phyloP scores from a whole-genome alignment of 2,113 vertebrate genomes.

The Sus scrofa region DNA sequence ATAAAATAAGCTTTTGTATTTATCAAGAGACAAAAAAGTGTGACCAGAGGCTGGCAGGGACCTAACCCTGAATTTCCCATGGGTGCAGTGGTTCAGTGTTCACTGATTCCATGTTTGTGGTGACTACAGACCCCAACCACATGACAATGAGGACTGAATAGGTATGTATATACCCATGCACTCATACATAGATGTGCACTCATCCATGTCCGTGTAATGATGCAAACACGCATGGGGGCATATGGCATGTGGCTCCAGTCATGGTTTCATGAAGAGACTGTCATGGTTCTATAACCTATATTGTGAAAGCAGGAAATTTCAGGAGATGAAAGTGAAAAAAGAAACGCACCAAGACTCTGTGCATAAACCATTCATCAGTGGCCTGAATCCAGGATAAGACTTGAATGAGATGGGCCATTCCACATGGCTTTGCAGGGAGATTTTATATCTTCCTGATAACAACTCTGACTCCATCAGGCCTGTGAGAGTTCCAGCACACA shows the following conservation, averaged over 20 bases:
- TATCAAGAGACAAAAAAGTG: background rate
- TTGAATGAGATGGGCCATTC: fast-evolving
- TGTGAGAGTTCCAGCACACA: slow-evolving; percentile 43
- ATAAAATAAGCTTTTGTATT: fast-evolving
- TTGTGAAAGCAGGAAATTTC: background rate
- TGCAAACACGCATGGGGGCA: background rate
- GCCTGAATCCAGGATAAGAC: fast-evolving
- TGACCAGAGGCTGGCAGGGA: background rate
- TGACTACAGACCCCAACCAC: too few species aligned
- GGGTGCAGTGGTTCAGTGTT: fast-evolving
- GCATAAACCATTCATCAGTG: too few species aligned
- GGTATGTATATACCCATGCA: fast-evolving
- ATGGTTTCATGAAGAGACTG: background rate
- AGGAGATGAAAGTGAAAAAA: background rate
- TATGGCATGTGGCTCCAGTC: background rate
- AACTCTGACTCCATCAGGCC: slow-evolving; percentile 30
- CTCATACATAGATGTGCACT: too few species aligned
- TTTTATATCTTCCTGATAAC: background rate
- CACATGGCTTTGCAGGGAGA: background rate
- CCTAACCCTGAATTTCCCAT: fast-evolving
- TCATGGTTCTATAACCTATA: fast-evolving
- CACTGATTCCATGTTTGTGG: fast-evolving
- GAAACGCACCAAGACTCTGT: background rate
- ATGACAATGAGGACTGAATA: fast-evolving
- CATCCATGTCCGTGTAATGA: fast-evolving